A percentile compares a stretch with the other conserved stretches of the same genome.
These are phyloP conservation scores for Diloba caeruleocephala DNA, from an alignment of 2,888 invertebrate species.

Conservation along the genomic window DNA sequence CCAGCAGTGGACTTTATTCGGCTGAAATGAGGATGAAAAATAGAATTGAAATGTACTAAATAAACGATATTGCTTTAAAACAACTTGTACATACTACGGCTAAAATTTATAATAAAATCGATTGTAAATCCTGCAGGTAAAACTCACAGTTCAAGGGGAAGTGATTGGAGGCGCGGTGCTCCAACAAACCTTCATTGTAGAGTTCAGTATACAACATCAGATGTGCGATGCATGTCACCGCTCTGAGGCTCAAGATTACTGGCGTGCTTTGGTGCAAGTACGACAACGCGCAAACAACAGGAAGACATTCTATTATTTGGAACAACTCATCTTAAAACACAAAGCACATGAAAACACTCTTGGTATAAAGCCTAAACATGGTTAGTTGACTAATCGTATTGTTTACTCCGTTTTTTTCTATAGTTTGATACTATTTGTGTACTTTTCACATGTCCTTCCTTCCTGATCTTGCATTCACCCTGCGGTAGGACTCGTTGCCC, in stretches of 20 bases:
- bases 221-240: constrained; percentile 99
- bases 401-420: too few relatives aligned
- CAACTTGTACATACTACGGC: too few relatives aligned
- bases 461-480: too few relatives aligned
- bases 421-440: too few relatives aligned
- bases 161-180: constrained; percentile 96
- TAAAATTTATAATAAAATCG: not conserved
- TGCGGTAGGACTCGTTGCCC: too few relatives aligned
- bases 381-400: constrained; percentile 87
- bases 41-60: too few relatives aligned
- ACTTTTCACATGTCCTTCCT: too few relatives aligned
- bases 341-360: constrained; percentile 96
- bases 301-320: constrained; percentile 99
- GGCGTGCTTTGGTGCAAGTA: constrained; percentile 97
- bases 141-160: constrained; percentile 98
- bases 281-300: constrained; percentile 96
- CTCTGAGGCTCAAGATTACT: constrained; percentile 98
- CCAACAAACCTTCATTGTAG: constrained; percentile 98
- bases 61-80: too few relatives aligned
- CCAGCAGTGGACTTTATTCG: too few relatives aligned
- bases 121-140: constrained; percentile 86
- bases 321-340: constrained; percentile 98
- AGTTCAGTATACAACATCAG: constrained; percentile 96
- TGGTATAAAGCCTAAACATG: constrained; percentile 95
- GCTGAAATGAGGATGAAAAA: too few relatives aligned